These are phyloP conservation scores for Hypomecis punctinalis DNA, from an alignment of 2,888 invertebrate genomes.

Conservation along the genomic window DNA sequence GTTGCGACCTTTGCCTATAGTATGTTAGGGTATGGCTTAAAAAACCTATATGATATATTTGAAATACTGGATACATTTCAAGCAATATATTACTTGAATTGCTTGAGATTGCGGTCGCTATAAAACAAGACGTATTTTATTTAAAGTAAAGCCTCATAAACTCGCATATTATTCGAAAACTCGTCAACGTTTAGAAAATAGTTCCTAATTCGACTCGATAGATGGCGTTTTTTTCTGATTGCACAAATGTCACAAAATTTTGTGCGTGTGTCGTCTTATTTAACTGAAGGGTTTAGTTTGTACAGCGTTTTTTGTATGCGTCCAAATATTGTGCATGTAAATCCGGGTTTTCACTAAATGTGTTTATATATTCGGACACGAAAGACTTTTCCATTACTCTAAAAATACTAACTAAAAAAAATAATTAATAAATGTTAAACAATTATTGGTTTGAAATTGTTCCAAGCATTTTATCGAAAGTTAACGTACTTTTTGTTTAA, in stretches of 20 bases:
- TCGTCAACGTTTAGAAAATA: neutral
- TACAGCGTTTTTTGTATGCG: slow-evolving; percentile 65
- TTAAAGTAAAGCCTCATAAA: neutral
- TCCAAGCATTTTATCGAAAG: too few relatives aligned
- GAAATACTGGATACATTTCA: too few relatives aligned
- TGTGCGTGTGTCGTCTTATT: slow-evolving; percentile 53
- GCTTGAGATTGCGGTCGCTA: too few relatives aligned
- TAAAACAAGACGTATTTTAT: too few relatives aligned
- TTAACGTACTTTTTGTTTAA: too few relatives aligned
- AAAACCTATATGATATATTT: too few relatives aligned
- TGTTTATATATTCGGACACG: slow-evolving; percentile 57
- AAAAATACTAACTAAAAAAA: neutral
- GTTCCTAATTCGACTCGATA: neutral
- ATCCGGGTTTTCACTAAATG: slow-evolving; percentile 62
- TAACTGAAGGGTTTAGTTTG: slow-evolving; percentile 54
- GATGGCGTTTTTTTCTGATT: neutral
- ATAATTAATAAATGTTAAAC: too few relatives aligned
- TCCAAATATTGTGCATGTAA: slow-evolving; percentile 70
- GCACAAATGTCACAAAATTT: neutral
- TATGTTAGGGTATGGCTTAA: too few relatives aligned
- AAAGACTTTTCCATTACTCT: slow-evolving; percentile 33
- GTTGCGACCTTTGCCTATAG: too few relatives aligned
- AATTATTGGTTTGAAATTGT: too few relatives aligned
- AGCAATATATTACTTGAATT: too few relatives aligned
- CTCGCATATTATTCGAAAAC: neutral